These are phyloP conservation scores for Hippoglossus stenolepis DNA, from an alignment of 2,113 vertebrate species.

Conservation along the genomic window DNA sequence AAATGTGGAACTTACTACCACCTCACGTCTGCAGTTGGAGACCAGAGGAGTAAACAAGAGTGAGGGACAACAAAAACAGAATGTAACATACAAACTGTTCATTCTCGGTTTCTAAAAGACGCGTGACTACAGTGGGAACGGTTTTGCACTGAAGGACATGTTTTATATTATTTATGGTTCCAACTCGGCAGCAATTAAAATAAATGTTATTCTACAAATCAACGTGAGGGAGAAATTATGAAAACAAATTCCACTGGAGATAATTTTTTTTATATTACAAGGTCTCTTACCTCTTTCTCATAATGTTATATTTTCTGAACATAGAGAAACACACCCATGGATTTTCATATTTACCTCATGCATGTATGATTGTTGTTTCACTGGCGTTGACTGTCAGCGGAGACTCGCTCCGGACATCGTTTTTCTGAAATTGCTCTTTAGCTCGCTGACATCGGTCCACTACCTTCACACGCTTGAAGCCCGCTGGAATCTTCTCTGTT, in stretches of 20 bases:
- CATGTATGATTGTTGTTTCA: constrained; percentile 5
- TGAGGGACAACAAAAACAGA: neutral
- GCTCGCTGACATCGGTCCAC: constrained; percentile 44
- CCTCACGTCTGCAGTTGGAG: too few relatives aligned
- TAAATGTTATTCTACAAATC: neutral
- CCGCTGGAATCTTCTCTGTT: constrained; percentile 44
- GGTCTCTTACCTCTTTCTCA: neutral
- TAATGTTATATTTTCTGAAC: neutral
- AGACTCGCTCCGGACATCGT: constrained; percentile 15
- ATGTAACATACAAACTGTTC: neutral
- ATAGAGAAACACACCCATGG: constrained; percentile 5
- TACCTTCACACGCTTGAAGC: constrained; percentile 42
- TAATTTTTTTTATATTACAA: neutral
- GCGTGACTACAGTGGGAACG: neutral
- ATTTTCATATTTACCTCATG: neutral
- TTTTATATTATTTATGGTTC: neutral
- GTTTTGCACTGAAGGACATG: neutral
- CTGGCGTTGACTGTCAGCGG: constrained; percentile 23
- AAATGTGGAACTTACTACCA: too few relatives aligned
- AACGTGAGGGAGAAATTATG: neutral
- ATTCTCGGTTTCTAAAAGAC: neutral
- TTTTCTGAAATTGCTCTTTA: constrained; percentile 48
- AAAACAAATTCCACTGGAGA: neutral
- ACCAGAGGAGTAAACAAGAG: neutral
- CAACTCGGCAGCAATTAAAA: neutral